These are phyloP conservation scores for Eumacrocentrus americanus DNA, from an alignment of 2,888 invertebrate species.

Conservation along the genomic window DNA sequence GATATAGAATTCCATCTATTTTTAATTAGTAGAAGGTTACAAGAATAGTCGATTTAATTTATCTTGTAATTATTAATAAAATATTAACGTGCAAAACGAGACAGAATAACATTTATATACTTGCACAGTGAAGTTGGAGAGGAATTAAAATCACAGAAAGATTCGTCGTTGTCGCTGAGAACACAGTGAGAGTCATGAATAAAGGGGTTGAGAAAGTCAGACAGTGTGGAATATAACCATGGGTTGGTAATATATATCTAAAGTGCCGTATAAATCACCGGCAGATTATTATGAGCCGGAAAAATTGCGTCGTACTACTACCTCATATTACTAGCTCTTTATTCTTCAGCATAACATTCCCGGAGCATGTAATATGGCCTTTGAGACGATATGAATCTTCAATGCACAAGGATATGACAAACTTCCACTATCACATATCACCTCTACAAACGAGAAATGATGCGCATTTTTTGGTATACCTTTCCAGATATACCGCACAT, in stretches of 20 bases:
- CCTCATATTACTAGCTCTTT: constrained; percentile 21
- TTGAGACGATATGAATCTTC: too few species aligned
- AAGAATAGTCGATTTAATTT: too few species aligned
- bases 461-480: neutral
- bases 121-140: too few species aligned
- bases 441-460: neutral
- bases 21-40: too few species aligned
- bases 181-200: neutral
- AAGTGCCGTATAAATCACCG: neutral
- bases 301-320: constrained; percentile 18
- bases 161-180: neutral
- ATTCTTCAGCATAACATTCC: neutral
- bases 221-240: neutral
- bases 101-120: too few species aligned
- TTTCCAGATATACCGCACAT: too few species aligned
- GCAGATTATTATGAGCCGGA: constrained; percentile 27
- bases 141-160: constrained; percentile 17
- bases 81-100: too few species aligned
- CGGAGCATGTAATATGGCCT: neutral
- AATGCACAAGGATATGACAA: constrained; percentile 10
- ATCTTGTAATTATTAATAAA: too few species aligned
- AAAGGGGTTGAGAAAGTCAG: neutral
- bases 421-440: neutral
- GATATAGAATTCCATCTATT: too few species aligned
- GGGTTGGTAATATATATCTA: neutral